Evolutionary conservation across 2,797 vertebrate genomes (phyloP), one percentile per base, ranked within the genome.

Genomic region (Thunnus albacares): DNA sequence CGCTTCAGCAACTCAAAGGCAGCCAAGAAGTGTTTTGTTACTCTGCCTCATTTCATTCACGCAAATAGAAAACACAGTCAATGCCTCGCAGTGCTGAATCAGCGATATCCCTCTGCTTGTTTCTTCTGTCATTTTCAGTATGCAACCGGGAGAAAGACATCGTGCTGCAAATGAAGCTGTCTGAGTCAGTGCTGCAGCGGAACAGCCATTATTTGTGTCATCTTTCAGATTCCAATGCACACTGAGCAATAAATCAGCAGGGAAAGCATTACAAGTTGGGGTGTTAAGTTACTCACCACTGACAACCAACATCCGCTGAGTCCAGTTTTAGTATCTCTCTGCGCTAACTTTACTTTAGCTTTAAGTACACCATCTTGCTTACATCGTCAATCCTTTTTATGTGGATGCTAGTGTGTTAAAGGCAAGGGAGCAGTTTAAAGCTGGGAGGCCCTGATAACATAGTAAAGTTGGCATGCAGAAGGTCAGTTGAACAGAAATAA

Each of bases 71-170:
- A 79, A 67, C 38, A 65, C 55, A 64, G 62, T 49, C 51, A 58
- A 10, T 59, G 56, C 55, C 43, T 78, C 2, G 13, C 58, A 30
- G 67, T 74, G 80, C 80, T n/a, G 57, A 73, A 77, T 90, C 85
- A 86, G 85, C 81, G 76, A 64, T 57, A 79, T 80, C 57, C 45
- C 68, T 68, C 51, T 22, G 10, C 67, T 80, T 75, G 65, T 77
- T 82, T 80, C 58, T 75, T 71, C 51, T 49, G 82, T 82, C 74
- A 33, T 79, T 91, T 90, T 77, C 77, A 85, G 71, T 79, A 78
- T 53, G 59, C 80, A 83, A 53, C 56, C 13, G 43, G 45, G 8
- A 67, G 64, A 82, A 74, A 77, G 63, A 79, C 64, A 57, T 79
- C 57, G 75, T 3, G 71, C 55, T 70, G 77, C 79, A 79, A 77